Percentiles rank a stretch among this genome's conserved stretches.
phyloP scores from a whole-genome alignment of 64 coral and sea anemone genomes.

The Montipora sp. region DNA sequence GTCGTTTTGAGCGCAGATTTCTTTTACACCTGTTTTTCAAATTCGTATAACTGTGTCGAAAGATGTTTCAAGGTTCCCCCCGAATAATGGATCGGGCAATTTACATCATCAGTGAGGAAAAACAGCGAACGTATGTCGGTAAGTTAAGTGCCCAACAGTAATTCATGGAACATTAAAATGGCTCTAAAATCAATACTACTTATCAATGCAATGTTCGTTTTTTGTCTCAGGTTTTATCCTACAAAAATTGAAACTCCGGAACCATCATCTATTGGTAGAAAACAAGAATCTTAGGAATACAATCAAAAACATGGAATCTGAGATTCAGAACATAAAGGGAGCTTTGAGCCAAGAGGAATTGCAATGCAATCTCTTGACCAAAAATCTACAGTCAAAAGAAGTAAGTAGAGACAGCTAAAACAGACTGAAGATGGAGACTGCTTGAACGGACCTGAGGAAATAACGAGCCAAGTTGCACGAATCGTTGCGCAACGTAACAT shows the following conservation, averaged over 20 bases:
- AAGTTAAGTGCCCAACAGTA: background rate
- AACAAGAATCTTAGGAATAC: constrained; percentile 26
- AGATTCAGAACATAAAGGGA: background rate
- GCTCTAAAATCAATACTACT: background rate
- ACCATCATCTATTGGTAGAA: background rate
- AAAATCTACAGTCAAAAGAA: background rate
- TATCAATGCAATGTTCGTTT: background rate
- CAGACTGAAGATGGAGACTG: too few species aligned
- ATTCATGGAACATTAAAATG: too few species aligned
- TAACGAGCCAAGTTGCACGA: background rate
- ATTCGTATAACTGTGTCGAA: background rate
- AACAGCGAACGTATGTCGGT: background rate
- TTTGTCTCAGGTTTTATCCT: background rate
- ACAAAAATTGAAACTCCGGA: background rate
- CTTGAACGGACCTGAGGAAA: background rate
- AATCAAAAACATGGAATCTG: background rate
- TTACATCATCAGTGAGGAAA: background rate
- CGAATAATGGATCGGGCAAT: background rate
- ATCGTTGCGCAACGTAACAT: too few species aligned
- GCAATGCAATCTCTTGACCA: background rate
- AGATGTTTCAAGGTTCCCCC: background rate
- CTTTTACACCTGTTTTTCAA: too few species aligned
- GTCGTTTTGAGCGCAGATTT: too few species aligned
- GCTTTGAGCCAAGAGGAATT: background rate
- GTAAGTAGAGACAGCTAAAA: background rate